Conservation (phyloP, 2,888 invertebrate species). For the Phytoseiulus persimilis region DNA sequence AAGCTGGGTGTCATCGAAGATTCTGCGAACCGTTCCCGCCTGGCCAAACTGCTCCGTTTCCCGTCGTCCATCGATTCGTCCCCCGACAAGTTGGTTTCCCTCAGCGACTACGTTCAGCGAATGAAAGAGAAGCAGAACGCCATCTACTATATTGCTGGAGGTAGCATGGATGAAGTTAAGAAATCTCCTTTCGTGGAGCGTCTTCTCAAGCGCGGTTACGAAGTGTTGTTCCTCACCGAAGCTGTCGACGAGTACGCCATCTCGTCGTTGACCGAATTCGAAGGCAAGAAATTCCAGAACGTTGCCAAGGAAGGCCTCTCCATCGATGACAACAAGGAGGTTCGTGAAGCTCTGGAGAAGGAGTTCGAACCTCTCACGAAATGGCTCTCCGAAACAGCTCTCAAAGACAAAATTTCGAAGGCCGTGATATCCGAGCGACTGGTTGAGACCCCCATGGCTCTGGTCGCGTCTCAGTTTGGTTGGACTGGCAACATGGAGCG, state of each 20-base stretch:
- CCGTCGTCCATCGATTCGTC: conserved; percentile 61
- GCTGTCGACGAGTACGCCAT: conserved; percentile 97
- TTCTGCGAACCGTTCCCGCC: conserved; percentile 83
- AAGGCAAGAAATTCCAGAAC: conserved; percentile 98
- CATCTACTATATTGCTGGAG: conserved; percentile 92
- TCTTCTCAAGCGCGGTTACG: conserved; percentile 81
- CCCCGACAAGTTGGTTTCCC: conserved; percentile 60
- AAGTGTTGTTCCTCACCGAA: conserved; percentile 86
- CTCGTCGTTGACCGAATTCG: conserved; percentile 90
- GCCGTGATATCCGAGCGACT: conserved; percentile 78
- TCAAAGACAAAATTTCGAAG: conserved; percentile 70
- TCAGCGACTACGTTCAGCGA: conserved; percentile 79
- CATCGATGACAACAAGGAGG: conserved; percentile 63
- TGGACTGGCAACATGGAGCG: conserved; percentile 99
- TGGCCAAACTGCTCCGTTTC: conserved; percentile 89
- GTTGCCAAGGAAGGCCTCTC: conserved; percentile 96
- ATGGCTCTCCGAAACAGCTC: conserved; percentile 74
- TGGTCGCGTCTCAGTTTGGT: conserved; percentile 91
- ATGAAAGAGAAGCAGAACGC: conserved; percentile 91
- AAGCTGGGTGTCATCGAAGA: conserved; percentile 97
- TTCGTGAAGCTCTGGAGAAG: conserved; percentile 65
- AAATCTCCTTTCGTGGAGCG: conserved; percentile 92
- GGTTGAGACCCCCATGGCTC: conserved; percentile 83
- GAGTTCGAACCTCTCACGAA: conserved; percentile 78
- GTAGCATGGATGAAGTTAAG: conserved; percentile 64